Evolutionary conservation across 1,140 invertebrate species (phyloP).

Genomic region (Dinoponera quadriceps): DNA sequence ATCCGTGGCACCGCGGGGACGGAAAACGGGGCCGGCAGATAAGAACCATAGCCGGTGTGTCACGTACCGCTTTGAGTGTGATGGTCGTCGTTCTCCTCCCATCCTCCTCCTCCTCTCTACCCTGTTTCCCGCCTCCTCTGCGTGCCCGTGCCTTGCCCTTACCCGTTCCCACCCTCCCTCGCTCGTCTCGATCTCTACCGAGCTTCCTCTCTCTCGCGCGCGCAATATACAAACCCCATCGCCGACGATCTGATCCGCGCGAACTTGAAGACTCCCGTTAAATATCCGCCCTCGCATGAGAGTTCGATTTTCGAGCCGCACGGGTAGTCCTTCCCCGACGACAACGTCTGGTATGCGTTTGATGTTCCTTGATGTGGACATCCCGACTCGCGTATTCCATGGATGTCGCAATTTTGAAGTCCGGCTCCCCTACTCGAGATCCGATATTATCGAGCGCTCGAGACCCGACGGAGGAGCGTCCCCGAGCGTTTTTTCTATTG

Average conservation of each 20-base stretch:
- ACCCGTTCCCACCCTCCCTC: slow-evolving; percentile 17
- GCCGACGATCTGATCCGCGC: slow-evolving; percentile 18
- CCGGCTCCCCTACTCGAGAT: background rate
- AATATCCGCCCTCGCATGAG: slow-evolving; percentile 36
- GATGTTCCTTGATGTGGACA: slow-evolving; percentile 4
- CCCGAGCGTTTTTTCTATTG: background rate
- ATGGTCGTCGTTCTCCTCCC: slow-evolving; percentile 71
- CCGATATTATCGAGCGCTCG: background rate
- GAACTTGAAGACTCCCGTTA: slow-evolving; percentile 46
- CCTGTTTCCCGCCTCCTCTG: background rate
- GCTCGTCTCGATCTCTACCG: slow-evolving; percentile 32
- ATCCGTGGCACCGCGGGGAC: slow-evolving; percentile 72
- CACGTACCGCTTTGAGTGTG: slow-evolving; percentile 83
- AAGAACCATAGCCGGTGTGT: slow-evolving; percentile 82
- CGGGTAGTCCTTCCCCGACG: background rate
- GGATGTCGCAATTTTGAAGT: background rate
- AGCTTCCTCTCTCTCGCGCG: slow-evolving; percentile 13
- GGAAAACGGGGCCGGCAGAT: slow-evolving; percentile 79
- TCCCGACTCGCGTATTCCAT: background rate
- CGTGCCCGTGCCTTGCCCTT: background rate
- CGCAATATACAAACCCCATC: slow-evolving; percentile 53
- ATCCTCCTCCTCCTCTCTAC: slow-evolving; percentile 7
- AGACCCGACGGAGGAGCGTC: background rate
- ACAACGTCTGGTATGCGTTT: background rate
- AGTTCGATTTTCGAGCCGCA: slow-evolving; percentile 30